Evolutionary conservation across 2,888 invertebrate species (phyloP).

Genomic region (Geophilus truncorum): DNA sequence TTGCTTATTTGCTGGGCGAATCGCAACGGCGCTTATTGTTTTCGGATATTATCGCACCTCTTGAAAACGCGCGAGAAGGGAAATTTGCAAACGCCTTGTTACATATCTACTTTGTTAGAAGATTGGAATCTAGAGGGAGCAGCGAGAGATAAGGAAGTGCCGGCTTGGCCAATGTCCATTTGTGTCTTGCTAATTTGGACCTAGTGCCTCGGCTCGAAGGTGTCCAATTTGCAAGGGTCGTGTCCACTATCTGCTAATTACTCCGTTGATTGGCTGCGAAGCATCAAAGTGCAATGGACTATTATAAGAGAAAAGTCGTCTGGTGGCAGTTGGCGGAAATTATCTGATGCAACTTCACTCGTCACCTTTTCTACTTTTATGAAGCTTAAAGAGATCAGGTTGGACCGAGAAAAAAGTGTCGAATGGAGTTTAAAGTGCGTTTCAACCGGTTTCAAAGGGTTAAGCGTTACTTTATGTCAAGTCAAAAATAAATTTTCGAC

Average conservation of each 20-base stretch:
- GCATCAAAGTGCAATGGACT: constrained; percentile 23
- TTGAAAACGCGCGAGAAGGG: neutral
- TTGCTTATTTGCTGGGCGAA: neutral
- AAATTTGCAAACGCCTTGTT: neutral
- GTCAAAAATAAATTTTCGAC: no score
- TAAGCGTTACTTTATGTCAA: no score
- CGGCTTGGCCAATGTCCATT: constrained; percentile 17
- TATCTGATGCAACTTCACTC: neutral
- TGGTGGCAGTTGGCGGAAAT: constrained; percentile 8
- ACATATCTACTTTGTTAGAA: neutral
- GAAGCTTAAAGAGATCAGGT: no score
- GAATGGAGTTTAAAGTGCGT: no score
- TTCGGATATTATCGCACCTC: neutral
- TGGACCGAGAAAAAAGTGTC: neutral
- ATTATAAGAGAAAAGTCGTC: constrained; percentile 2
- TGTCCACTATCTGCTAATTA: constrained; percentile 27
- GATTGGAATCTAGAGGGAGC: neutral
- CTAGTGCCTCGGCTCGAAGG: constrained; percentile 3
- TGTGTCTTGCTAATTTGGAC: constrained; percentile 24
- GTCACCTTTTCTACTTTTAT: neutral
- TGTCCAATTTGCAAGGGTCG: constrained; percentile 25
- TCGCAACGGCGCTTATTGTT: neutral
- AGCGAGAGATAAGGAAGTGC: constrained; percentile 3
- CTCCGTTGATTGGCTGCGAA: constrained; percentile 24
- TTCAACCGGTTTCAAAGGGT: no score